Conservation (phyloP, 2,113 vertebrate genomes). For the Hymenochirus boettgeri region DNA sequence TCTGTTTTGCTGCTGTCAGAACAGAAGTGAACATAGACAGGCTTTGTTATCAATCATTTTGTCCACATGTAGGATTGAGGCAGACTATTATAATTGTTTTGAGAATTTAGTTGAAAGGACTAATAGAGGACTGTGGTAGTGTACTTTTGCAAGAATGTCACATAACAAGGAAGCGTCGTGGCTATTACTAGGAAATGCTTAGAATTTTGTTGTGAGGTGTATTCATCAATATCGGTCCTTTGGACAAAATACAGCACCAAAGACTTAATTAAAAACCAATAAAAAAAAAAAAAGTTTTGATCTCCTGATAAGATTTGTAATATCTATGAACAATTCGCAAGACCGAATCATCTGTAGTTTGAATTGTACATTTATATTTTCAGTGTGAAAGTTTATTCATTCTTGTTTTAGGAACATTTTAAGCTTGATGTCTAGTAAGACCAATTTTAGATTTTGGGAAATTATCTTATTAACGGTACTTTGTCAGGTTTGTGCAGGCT, state of each 20-base stretch:
- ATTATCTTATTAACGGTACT: too few relatives aligned
- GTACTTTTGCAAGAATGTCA: constrained; percentile 62
- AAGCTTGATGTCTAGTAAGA: too few relatives aligned
- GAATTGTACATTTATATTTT: too few relatives aligned
- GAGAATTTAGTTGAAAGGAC: constrained; percentile 60
- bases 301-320: constrained; percentile 39
- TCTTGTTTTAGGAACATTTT: too few relatives aligned
- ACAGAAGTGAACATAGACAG: constrained; percentile 76
- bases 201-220: constrained; percentile 51
- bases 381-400: too few relatives aligned
- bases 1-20: constrained; percentile 81
- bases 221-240: constrained; percentile 49
- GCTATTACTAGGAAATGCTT: constrained; percentile 54
- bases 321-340: constrained; percentile 45
- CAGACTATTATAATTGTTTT: constrained; percentile 63
- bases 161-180: constrained; percentile 69
- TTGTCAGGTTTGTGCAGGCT: too few relatives aligned
- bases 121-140: constrained; percentile 50
- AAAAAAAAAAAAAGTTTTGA: constrained; percentile 29
- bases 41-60: constrained; percentile 87
- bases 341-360: constrained; percentile 34
- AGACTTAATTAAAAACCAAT: constrained; percentile 39
- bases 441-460: too few relatives aligned
- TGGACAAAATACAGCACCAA: constrained; percentile 39
- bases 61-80: constrained; percentile 59